Base-by-base conservation (phyloP, 1,140 invertebrate genomes). In the Drosophila willistoni region DNA sequence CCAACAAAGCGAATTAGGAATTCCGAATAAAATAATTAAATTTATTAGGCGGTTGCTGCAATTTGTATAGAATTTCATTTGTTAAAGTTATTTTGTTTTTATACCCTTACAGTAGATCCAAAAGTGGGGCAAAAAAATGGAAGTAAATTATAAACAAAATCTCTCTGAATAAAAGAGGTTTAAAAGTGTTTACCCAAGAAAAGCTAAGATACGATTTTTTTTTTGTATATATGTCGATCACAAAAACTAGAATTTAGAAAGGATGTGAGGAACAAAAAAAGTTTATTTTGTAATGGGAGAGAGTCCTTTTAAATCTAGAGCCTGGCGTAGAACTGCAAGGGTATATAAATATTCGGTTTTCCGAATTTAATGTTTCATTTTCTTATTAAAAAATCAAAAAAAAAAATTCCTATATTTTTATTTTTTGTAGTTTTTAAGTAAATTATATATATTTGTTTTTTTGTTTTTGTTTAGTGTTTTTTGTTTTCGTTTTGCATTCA, bases 31-130 rank as follows among this genome's bases (percentile, higher is more conserved):
- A 51, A 12, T 51, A 51, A 51, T 51, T 51, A 51, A 51, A 51
- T 51, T 51, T 51, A 51, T 51, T 51, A 51, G 44, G 44, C 44
- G 44, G 44, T 19, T 51, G 44, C 44, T 51, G 44, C 44, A 51
- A 22, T 51, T 51, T 51, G 44, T 51, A 51, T 22, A 51, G 17
- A 51, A 22, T 51, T 51, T 47, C 44, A 47, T 47, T 47, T 47
- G 7, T 47, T 51, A 22, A 51, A 51, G 44, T 51, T 51, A 22
- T 12, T 19, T 39, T 29, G 10, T 39, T 6, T 22, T 51, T 51
- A 51, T 12, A 51, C 44, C 44, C 44, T 51, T 51, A 17, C 44
- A 51, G 19, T 22, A 12, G 10, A 51, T 22, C 4, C 17, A 12
- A 19, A 19, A 17, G 44, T 7, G 7, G 7, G 17, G 7, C 14